Percentiles rank a stretch among this genome's conserved stretches.
Conservation (phyloP, 2,113 vertebrate genomes). For the Percina caprodes region DNA sequence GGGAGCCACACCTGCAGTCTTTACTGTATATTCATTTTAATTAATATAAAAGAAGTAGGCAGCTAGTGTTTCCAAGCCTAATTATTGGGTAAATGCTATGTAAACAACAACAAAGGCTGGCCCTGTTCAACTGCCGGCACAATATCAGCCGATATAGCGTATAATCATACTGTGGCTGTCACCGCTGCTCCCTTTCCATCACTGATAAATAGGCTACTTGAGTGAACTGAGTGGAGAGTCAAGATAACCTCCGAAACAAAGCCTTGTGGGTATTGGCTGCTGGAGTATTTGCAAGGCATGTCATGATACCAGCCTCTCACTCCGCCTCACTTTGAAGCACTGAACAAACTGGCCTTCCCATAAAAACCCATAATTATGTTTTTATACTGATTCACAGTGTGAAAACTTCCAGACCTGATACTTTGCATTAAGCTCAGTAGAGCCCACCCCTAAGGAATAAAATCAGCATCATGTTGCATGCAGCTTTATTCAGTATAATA, state of each 20-base stretch:
- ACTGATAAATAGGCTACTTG: slow-evolving; percentile 67
- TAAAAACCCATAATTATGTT: slow-evolving; percentile 42
- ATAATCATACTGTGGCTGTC: slow-evolving; percentile 68
- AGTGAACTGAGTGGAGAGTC: slow-evolving; percentile 58
- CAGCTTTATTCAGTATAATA: background rate
- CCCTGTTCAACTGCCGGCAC: slow-evolving; percentile 63
- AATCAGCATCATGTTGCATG: slow-evolving; percentile 3
- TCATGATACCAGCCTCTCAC: slow-evolving; percentile 44
- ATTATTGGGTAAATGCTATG: slow-evolving; percentile 75
- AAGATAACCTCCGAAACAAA: slow-evolving; percentile 70
- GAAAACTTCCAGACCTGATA: background rate
- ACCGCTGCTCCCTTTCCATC: slow-evolving; percentile 50
- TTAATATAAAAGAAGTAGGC: slow-evolving; percentile 76
- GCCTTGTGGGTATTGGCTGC: slow-evolving; percentile 51
- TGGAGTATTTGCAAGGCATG: slow-evolving; percentile 42
- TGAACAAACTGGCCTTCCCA: slow-evolving; percentile 11
- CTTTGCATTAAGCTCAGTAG: slow-evolving; percentile 12
- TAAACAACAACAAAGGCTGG: slow-evolving; percentile 82
- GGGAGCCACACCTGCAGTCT: slow-evolving; percentile 64
- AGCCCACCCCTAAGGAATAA: background rate
- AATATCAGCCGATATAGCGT: slow-evolving; percentile 63
- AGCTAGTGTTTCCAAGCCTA: slow-evolving; percentile 72
- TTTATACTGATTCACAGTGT: slow-evolving; percentile 5
- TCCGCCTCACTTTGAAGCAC: slow-evolving; percentile 48
- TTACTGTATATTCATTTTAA: slow-evolving; percentile 82